Evolutionary conservation across 2,888 invertebrate genomes (phyloP), one percentile per base, ranked within the genome.

Genomic region (Tipula confusa): DNA sequence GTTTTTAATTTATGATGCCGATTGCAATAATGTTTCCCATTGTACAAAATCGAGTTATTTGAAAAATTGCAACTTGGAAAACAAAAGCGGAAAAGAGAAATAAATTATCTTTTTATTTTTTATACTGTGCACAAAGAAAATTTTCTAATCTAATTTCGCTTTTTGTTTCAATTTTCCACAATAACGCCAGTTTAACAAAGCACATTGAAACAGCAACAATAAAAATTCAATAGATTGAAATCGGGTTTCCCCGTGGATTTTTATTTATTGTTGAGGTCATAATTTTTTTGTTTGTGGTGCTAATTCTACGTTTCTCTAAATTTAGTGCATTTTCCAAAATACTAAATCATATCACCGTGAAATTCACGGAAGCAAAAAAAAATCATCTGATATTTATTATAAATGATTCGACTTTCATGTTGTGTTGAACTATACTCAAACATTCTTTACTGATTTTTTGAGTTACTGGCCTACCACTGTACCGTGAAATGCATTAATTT

Each of bases 71-170:
- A n/a, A n/a, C n/a, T n/a, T n/a, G n/a, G n/a, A n/a, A n/a, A n/a
- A n/a, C n/a, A 24, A 64, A 7, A 64, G 64, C 9, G 64, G 64
- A 64, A 64, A 64, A 64, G 24, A 2, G 24, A 64, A 64, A 64
- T 64, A 64, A 64, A 64, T 64, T 64, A 64, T 24, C 64, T 18
- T 24, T 64, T 64, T 43, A 15, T 43, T n/a, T 43, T 48, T 18
- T 18, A 18, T 18, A 7, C 18, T 48, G 5, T 48, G 18, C 7
- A 48, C 48, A 64, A 64, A 64, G 64, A 64, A 64, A 64, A 64
- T 64, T 24, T 64, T 64, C 64, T 64, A 64, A 64, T 64, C 24
- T 64, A 64, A 24, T 64, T 64, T 64, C 64, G 64, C 64, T 64
- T 64, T 64, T 18, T 64, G 64, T 64, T 64, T 64, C 64, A 9